phyloP scores from a whole-genome alignment of 2,797 vertebrate species.

The Kryptopterus vitreolus region DNA sequence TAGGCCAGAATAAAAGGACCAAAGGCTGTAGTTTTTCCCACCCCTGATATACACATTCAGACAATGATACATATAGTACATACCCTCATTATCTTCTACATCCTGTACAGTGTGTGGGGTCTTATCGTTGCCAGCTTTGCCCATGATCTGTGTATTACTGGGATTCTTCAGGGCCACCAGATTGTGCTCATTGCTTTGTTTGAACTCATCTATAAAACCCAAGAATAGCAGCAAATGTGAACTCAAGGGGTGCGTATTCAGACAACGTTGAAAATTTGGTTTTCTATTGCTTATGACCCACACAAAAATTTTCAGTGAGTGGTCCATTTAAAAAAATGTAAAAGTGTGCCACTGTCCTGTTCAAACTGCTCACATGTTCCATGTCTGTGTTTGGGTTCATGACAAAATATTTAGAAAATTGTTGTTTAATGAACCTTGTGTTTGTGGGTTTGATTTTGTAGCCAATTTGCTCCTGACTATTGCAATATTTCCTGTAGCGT shows the following conservation, averaged over 20 bases:
- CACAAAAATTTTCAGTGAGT: background rate
- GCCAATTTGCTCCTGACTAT: background rate
- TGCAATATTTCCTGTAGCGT: background rate
- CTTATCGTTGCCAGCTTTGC: background rate
- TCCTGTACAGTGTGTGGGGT: constrained; percentile 7
- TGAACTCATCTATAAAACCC: background rate
- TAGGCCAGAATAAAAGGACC: no score
- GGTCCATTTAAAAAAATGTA: background rate
- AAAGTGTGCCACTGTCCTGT: background rate
- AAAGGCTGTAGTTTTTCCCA: no score
- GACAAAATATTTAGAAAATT: background rate
- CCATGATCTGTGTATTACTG: background rate
- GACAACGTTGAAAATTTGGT: no score
- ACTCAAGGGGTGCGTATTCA: background rate
- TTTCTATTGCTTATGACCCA: background rate
- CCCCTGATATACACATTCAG: background rate
- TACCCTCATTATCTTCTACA: constrained; percentile 54
- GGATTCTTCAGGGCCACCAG: background rate
- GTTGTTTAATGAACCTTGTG: background rate
- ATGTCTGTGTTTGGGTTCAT: background rate
- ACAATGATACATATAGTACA: constrained; percentile 5
- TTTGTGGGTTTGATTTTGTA: background rate
- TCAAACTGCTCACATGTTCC: background rate
- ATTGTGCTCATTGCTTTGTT: constrained; percentile 5
- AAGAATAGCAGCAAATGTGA: background rate